phyloP scores from a whole-genome alignment of 2,888 invertebrate species.

The Ditylenchus weischeri region DNA sequence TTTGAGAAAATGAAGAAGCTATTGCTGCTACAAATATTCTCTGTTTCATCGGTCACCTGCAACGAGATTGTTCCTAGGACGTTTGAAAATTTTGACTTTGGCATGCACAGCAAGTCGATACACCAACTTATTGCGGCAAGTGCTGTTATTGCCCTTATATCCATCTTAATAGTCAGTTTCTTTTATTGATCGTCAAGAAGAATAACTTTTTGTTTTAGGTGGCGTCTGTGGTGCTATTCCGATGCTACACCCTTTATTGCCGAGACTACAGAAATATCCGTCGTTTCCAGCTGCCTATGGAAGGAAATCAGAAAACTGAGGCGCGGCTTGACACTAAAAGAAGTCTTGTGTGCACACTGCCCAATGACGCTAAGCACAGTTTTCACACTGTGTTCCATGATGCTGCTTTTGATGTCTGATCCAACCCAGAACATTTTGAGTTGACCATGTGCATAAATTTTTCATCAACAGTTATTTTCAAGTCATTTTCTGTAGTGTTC shows the following conservation, averaged over 20 bases:
- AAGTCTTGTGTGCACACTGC: neutral
- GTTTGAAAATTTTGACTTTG: slow-evolving; percentile 17
- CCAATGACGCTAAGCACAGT: too few species aligned
- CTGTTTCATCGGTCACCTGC: neutral
- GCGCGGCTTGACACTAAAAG: slow-evolving; percentile 7
- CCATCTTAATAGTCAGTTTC: slow-evolving; percentile 28
- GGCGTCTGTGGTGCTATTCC: slow-evolving; percentile 28
- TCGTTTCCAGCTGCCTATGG: slow-evolving; percentile 25
- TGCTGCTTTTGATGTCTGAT: too few species aligned
- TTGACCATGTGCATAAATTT: too few species aligned
- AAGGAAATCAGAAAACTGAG: neutral
- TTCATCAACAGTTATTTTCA: too few species aligned
- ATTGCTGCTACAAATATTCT: neutral
- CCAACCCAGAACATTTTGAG: too few species aligned
- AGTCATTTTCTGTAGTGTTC: too few species aligned
- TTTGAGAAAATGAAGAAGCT: too few species aligned
- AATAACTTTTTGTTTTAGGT: slow-evolving; percentile 22
- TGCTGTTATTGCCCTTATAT: slow-evolving; percentile 29
- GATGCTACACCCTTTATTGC: slow-evolving; percentile 33
- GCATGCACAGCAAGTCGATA: slow-evolving; percentile 25
- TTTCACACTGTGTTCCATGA: too few species aligned
- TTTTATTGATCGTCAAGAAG: neutral
- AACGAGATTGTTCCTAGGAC: slow-evolving; percentile 13
- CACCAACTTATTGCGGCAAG: slow-evolving; percentile 32
- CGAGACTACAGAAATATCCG: slow-evolving; percentile 29